Base-by-base conservation (phyloP, 2,888 invertebrate species). In the Acronicta alni region DNA sequence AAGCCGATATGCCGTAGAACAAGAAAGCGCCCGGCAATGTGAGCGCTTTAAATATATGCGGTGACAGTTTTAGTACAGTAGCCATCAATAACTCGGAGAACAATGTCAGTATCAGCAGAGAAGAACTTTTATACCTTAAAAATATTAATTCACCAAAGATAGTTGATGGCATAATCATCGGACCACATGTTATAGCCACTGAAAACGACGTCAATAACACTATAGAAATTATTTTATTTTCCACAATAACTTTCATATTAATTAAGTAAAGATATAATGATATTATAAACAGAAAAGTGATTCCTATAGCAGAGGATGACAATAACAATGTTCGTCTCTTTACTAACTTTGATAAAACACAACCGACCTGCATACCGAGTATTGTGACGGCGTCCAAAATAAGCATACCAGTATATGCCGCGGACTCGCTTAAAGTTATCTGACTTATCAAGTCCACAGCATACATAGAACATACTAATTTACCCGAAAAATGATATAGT, bases 331-430 rank as follows among this genome's bases (percentile, higher is more conserved):
- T 85, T 49, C 89, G 72, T 66, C 89, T 79, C 53, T 80, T 85
- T 8, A 87, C 39, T 63, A 84, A 70, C 61, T 81, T 88, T 14
- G 85, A 77, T 38, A 87, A 57, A 45, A 77, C 72, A 74, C 89
- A 86, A 14, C 89, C 90, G 15, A 84, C 30, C 71, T 89, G 89
- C 85, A 86, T 86, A 9, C 88, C 86, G 1, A 85, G 62, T 42
- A 90, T 84, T n/a, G 89, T 89, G 2, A 89, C 80, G 3, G 86
- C 89, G 42, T 90, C 90, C 48, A 90, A 74, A 47, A 90, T 82
- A 10, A 90, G 73, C 90, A 90, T 90, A 5, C 84, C 87, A 3
- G 74, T 83, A 16, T 87, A 89, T 0, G 88, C 87, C 0, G 84
- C 79, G 2, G 71, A 63, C 58, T 89, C 86, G 20, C 80, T 83